phyloP scores from a whole-genome alignment of 2,113 vertebrate genomes.

The Chamaetylas fuelleborni region DNA sequence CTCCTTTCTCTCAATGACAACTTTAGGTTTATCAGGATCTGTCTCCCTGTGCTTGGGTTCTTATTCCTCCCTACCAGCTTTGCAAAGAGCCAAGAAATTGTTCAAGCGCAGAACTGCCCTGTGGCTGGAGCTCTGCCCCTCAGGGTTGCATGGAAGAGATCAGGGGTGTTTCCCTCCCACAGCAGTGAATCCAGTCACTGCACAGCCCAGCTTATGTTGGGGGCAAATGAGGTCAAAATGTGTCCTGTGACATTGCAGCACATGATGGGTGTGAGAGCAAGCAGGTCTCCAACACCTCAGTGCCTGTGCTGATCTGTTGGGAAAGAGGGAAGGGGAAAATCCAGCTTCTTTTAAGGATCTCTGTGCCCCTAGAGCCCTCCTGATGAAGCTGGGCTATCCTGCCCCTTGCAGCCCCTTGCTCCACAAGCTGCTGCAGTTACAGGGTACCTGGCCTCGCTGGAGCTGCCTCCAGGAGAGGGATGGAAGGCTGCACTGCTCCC shows the following conservation, averaged over 20 bases:
- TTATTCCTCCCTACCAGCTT: neutral
- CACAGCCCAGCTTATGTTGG: neutral
- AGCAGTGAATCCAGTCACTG: neutral
- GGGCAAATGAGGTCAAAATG: neutral
- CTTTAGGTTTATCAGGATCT: neutral
- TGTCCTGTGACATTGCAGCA: neutral
- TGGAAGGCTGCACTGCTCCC: accelerated
- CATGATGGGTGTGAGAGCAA: neutral
- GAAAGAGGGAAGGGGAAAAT: neutral
- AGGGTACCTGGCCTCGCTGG: neutral
- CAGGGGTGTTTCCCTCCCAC: neutral
- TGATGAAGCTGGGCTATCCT: neutral
- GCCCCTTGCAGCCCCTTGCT: neutral
- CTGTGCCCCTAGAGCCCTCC: neutral
- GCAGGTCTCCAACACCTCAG: neutral
- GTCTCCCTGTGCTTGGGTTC: neutral
- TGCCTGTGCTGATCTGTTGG: neutral
- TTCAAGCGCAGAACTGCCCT: neutral
- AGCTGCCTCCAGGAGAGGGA: neutral
- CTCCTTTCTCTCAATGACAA: slow-evolving; percentile 51
- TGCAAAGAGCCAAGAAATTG: neutral
- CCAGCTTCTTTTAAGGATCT: neutral
- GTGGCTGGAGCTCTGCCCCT: neutral
- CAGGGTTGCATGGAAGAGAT: neutral
- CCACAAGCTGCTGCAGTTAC: neutral